Evolutionary conservation across 2,113 vertebrate species (phyloP), one percentile per base, ranked within the genome.

Genomic region (Gopherus flavomarginatus): DNA sequence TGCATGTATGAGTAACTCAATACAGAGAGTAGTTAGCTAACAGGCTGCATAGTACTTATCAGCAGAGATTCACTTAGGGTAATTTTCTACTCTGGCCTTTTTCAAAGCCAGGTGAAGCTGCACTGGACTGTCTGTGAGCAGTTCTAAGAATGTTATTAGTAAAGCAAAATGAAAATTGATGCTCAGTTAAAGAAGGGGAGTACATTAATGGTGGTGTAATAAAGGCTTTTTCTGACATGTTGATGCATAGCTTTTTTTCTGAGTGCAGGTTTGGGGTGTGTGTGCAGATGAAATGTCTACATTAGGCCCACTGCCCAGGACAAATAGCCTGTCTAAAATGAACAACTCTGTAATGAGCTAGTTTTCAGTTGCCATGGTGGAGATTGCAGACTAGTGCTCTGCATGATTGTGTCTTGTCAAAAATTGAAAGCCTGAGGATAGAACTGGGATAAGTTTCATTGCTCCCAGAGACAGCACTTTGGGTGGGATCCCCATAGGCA

Each of bases 81-180:
- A 93, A 90, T 94, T 97, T 97, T 97, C 96, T 88, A 90, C 52
- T 75, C 85, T 92, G 81, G 86, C 62, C 93, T 93, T 95, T 95
- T 89, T 87, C 77, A 57, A 49, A 84, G 89, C 78, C 14, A 57
- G 57, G 62, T 94, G 88, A 97, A 59, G 49, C 75, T 87, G 81
- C 47, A 49, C 13, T n/a, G 1, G 0, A 85, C 91, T 86, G 81
- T 88, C 83, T 83, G 72, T 59, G 65, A 79, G 77, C 53, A 94
- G 83, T 84, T 86, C 0, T 0, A 8, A 21, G 59, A 89, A 44
- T 35, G 10, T 79, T 83, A 69, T 14, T 19, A 0, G 0, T 29
- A n/a, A 57, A 87, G 19, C 81, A 57, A 22, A 93, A 47, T 52
- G 17, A 50, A 87, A 87, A 81, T 5, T 53, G 80, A 82, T 80